Conservation (phyloP, 2,888 invertebrate species). For the Xestia xanthographa region DNA sequence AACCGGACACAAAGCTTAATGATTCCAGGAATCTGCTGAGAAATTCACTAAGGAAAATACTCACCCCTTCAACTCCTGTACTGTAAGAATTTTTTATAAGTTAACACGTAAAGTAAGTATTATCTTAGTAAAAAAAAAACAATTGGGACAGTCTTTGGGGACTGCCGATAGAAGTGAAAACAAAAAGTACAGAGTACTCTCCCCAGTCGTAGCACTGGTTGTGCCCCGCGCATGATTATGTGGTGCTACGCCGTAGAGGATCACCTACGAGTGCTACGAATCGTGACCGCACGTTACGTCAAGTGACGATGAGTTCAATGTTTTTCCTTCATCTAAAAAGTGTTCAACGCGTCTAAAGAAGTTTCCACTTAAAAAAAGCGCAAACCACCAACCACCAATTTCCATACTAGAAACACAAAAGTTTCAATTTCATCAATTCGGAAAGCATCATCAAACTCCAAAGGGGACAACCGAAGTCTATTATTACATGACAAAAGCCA, state of each 20-base stretch:
- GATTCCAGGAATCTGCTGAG: neutral
- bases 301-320: no score
- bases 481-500: slow-evolving; percentile 81
- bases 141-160: no score
- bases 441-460: slow-evolving; percentile 82
- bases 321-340: no score
- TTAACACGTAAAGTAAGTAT: neutral
- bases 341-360: no score
- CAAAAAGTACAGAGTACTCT: no score
- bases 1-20: neutral
- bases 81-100: neutral
- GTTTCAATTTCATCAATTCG: slow-evolving; percentile 73
- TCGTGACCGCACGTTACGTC: no score
- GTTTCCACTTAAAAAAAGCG: neutral
- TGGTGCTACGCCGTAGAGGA: no score
- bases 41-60: neutral
- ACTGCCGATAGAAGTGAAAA: no score
- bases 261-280: no score
- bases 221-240: no score
- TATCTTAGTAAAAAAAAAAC: neutral
- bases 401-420: slow-evolving; percentile 28
- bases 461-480: slow-evolving; percentile 74
- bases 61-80: neutral
- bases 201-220: no score
- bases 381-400: neutral